phyloP scores from a whole-genome alignment of 2,797 vertebrate species.

The Liasis olivaceus region DNA sequence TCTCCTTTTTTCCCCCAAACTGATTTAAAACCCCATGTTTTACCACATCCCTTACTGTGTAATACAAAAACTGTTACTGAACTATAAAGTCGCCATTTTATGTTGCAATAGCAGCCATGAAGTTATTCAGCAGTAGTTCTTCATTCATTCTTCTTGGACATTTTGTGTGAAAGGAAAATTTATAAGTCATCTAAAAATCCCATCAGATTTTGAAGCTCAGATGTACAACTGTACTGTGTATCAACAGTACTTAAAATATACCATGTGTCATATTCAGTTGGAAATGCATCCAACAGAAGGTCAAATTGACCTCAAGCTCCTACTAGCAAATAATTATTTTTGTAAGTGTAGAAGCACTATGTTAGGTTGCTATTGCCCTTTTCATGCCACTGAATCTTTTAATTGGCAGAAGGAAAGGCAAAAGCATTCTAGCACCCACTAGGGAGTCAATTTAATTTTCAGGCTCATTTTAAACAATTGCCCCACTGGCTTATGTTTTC shows the following conservation, averaged over 20 bases:
- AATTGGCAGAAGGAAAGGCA: not conserved
- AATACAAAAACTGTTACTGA: not conserved
- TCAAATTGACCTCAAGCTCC: not conserved
- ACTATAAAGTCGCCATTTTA: not conserved
- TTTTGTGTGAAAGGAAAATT: not conserved
- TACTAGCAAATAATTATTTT: not conserved
- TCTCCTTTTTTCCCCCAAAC: not conserved
- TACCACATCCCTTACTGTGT: not conserved
- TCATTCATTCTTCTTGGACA: not conserved
- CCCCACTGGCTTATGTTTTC: not conserved
- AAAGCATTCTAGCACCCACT: not conserved
- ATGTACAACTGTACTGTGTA: not conserved
- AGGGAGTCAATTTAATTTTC: slow-evolving; percentile 25
- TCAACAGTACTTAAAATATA: not conserved
- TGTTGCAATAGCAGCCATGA: not conserved
- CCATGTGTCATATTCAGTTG: not conserved
- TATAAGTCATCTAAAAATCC: not conserved
- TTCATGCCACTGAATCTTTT: not conserved
- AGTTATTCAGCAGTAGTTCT: not conserved
- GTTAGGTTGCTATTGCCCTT: not conserved
- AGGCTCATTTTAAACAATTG: slow-evolving; percentile 3
- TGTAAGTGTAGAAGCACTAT: not conserved
- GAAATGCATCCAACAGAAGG: not conserved
- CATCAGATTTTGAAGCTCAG: not conserved
- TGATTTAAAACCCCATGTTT: not conserved